Conservation (phyloP, 2,113 vertebrate genomes). For the Crotalus viridis region DNA sequence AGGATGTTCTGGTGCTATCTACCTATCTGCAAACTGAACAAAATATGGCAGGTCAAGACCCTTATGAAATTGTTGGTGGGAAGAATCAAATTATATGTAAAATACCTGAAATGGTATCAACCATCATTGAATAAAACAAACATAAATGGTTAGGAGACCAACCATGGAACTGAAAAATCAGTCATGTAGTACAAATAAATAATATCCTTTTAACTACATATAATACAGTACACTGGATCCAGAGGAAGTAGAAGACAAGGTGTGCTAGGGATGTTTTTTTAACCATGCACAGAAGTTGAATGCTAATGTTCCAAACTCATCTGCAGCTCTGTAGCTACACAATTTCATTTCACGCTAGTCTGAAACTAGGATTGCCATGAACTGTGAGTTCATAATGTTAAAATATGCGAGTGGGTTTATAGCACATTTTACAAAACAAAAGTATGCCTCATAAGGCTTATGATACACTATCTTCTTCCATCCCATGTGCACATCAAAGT, state of each 20-base stretch:
- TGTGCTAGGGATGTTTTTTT: neutral
- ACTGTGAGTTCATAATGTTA: neutral
- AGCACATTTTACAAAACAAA: neutral
- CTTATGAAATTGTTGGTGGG: neutral
- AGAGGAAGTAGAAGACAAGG: neutral
- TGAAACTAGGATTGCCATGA: neutral
- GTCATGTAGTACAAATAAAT: neutral
- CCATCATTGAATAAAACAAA: slow-evolving; percentile 1
- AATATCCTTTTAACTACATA: neutral
- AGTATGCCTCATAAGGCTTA: neutral
- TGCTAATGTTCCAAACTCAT: slow-evolving; percentile 24
- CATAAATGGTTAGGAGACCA: neutral
- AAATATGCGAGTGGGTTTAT: neutral
- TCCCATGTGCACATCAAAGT: neutral
- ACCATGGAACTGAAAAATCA: slow-evolving; percentile 28
- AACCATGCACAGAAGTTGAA: neutral
- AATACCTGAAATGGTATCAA: neutral
- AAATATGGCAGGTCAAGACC: neutral
- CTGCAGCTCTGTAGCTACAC: neutral
- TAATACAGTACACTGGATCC: neutral
- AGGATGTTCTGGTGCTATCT: neutral
- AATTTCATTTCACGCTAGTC: slow-evolving; percentile 21
- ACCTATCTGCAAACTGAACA: neutral
- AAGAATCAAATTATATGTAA: neutral
- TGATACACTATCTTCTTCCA: neutral